A percentile compares a stretch with the other conserved stretches of the same genome.
Evolutionary conservation across 2,797 vertebrate species (phyloP).

Genomic region (Caiman crocodilus): DNA sequence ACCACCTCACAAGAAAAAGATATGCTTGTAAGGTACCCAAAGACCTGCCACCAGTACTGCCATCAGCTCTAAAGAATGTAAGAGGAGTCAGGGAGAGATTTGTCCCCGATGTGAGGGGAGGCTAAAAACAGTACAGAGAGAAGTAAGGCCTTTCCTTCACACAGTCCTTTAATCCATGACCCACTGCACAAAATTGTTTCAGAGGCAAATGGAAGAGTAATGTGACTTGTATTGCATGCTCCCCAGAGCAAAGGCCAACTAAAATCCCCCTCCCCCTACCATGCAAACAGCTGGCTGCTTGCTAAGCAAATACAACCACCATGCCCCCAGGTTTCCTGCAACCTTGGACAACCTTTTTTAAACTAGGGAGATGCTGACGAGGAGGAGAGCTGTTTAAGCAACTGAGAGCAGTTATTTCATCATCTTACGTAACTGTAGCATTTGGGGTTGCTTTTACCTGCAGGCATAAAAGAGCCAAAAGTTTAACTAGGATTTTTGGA

Average conservation of each 20-base stretch:
- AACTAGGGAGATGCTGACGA: neutral
- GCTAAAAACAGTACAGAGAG: neutral
- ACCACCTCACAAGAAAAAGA: neutral
- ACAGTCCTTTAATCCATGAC: neutral
- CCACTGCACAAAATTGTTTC: neutral
- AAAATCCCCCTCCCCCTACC: neutral
- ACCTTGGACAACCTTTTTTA: neutral
- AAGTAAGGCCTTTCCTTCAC: neutral
- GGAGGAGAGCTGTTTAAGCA: neutral
- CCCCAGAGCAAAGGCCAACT: constrained; percentile 58
- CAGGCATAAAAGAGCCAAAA: neutral
- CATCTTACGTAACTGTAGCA: neutral
- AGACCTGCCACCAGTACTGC: neutral
- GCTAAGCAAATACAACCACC: constrained; percentile 58
- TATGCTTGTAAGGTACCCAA: neutral
- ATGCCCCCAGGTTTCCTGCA: neutral
- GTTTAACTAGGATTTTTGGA: neutral
- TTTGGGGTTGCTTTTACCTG: rapidly evolving
- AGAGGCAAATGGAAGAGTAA: neutral
- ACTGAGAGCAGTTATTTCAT: neutral
- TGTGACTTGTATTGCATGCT: neutral
- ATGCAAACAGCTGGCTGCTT: constrained; percentile 59
- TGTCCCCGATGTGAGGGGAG: neutral
- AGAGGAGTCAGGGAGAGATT: neutral
- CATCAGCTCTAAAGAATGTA: neutral